Evolutionary conservation across 2,888 invertebrate species (phyloP).

Genomic region (Cantharis rufa): DNA sequence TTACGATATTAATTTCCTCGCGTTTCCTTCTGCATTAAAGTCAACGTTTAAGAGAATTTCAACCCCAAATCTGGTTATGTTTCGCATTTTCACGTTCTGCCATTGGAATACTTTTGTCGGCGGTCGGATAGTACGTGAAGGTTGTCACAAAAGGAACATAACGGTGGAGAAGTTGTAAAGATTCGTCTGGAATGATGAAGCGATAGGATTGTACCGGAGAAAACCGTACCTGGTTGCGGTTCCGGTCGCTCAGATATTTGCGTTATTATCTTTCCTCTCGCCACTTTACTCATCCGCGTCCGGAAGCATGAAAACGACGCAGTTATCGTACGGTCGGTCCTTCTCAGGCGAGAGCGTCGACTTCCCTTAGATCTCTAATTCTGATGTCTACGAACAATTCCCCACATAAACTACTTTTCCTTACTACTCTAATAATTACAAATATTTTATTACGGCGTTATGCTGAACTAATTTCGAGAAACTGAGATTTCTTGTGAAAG

Average conservation of each 20-base stretch:
- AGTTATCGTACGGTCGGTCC: conserved; percentile 17
- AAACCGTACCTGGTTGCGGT: conserved; percentile 44
- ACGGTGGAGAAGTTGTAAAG: conserved; percentile 30
- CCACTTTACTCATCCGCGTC: conserved; percentile 49
- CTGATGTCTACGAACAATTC: conserved; percentile 22
- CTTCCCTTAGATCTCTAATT: conserved; percentile 27
- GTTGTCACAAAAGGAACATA: conserved; percentile 16
- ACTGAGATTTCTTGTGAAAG: neutral
- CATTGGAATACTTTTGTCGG: neutral
- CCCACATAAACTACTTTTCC: neutral
- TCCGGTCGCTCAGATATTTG: conserved; percentile 46
- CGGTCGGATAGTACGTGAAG: conserved; percentile 13
- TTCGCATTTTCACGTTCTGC: conserved; percentile 6
- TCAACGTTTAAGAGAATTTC: conserved; percentile 30
- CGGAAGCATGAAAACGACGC: conserved; percentile 47
- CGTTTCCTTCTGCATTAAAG: conserved; percentile 44
- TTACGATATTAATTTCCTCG: conserved; percentile 56
- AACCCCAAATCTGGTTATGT: conserved; percentile 1
- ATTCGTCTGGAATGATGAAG: conserved; percentile 33
- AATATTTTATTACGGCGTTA: neutral
- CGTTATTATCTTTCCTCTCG: conserved; percentile 52
- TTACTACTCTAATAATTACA: neutral
- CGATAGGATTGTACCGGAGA: conserved; percentile 36
- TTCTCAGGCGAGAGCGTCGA: conserved; percentile 32
- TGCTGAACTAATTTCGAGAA: neutral